phyloP scores from a whole-genome alignment of 2,888 invertebrate genomes.

The Blera fallax region DNA sequence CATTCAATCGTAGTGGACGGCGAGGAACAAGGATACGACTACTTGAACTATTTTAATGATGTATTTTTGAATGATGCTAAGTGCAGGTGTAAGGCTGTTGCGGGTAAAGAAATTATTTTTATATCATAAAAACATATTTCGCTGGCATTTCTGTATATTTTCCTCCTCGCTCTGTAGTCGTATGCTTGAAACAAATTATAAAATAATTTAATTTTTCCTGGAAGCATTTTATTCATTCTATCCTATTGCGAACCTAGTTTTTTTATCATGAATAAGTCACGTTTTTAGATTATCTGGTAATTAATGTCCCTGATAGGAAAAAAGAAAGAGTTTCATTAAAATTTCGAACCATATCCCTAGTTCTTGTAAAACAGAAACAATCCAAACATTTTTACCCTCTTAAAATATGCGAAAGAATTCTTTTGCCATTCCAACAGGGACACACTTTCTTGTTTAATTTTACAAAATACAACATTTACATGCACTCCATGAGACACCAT shows the following conservation, averaged over 20 bases:
- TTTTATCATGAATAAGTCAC: neutral
- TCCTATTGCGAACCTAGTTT: neutral
- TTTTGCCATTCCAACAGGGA: neutral
- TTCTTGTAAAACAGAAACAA: neutral
- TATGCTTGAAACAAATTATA: neutral
- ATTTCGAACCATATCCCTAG: neutral
- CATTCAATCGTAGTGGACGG: neutral
- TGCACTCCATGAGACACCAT: neutral
- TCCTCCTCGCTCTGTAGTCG: neutral
- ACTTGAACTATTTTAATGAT: neutral
- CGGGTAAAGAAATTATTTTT: constrained; percentile 14
- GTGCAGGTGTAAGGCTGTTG: neutral
- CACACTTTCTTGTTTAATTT: neutral
- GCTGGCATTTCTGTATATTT: neutral
- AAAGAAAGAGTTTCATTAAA: neutral
- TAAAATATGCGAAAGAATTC: too few relatives aligned
- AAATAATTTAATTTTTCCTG: neutral
- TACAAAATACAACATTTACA: neutral
- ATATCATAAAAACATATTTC: neutral
- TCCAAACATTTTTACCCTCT: too few relatives aligned
- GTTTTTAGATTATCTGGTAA: neutral
- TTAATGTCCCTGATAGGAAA: neutral
- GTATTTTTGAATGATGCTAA: neutral
- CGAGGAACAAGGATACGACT: neutral
- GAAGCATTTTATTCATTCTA: neutral